Percentiles rank a stretch among this genome's conserved stretches.
Conservation (phyloP, 2,113 vertebrate species). For the Corythoichthys intestinalis region DNA sequence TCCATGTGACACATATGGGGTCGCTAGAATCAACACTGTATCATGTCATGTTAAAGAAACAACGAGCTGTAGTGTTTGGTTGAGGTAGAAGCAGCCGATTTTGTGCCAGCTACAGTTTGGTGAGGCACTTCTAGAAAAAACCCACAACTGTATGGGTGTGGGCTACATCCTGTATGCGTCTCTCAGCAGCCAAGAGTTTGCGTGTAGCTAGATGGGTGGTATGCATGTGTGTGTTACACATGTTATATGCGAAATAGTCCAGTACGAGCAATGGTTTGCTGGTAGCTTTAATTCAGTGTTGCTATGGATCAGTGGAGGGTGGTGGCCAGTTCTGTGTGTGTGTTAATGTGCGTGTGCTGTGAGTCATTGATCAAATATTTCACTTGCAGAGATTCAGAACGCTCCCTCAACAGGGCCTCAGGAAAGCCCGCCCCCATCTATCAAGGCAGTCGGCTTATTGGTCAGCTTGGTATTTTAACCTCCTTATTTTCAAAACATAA, state of each 20-base stretch:
- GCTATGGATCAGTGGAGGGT: neutral
- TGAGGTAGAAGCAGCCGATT: neutral
- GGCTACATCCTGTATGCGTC: constrained; percentile 13
- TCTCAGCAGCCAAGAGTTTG: neutral
- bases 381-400: constrained; percentile 52
- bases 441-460: neutral
- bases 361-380: constrained; percentile 79
- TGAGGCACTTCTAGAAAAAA: neutral
- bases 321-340: neutral
- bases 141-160: neutral
- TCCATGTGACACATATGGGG: neutral
- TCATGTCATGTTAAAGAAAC: neutral
- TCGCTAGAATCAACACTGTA: neutral
- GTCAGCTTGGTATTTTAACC: neutral
- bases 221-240: constrained; percentile 1
- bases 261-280: neutral
- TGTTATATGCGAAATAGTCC: neutral
- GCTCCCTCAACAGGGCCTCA: constrained; percentile 51
- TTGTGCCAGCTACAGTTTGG: neutral
- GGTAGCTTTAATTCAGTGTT: neutral
- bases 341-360: constrained; percentile 23
- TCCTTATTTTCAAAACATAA: neutral
- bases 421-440: constrained; percentile 24
- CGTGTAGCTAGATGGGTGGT: neutral
- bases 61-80: neutral